Evolutionary conservation across 2,888 invertebrate genomes (phyloP), one percentile per base, ranked within the genome.

Genomic region (Podabrus alpinus): DNA sequence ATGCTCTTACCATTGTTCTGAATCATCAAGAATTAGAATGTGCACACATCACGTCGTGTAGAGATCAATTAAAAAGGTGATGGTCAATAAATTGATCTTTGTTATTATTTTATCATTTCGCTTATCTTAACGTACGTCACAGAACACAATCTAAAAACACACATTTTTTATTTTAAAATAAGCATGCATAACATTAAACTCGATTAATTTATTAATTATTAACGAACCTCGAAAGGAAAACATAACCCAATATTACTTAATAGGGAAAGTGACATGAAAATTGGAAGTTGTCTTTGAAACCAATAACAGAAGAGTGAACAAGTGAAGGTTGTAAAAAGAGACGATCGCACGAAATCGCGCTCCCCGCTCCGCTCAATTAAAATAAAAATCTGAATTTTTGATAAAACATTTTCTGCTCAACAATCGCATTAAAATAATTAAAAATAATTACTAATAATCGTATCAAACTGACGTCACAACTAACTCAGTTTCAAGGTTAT

Each of bases 51-150:
- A 19, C 16, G 19, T 19, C 1, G 62, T 19, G n/a, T 13, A 15
- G 62, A 64, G 21, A 64, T 19, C 19, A 64, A 64, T 64, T 16
- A 19, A 64, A 17, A 64, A 64, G 21, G 62, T 64, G 62, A 64
- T 21, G 62, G 62, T 64, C 62, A 19, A 64, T n/a, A 19, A 64
- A 64, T 64, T 64, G 62, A 64, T 64, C 62, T 64, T 64, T 64
- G 62, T 64, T 19, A 64, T 64, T 15, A 19, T n/a, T 19, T 15
- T 64, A 19, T 21, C n/a, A 19, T 64, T 64, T 19, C 21, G 19
- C 17, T 64, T 21, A 21, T 21, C 62, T 64, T 64, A 64, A 4
- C n/a, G 13, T 19, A 64, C 62, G 62, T 64, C 62, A 64, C 17
- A 19, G 5, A 17, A 62, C 17, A 62, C 13, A 64, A 64, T 19